Base-by-base conservation (phyloP, 2,797 vertebrate species). In the Spheniscus humboldti region DNA sequence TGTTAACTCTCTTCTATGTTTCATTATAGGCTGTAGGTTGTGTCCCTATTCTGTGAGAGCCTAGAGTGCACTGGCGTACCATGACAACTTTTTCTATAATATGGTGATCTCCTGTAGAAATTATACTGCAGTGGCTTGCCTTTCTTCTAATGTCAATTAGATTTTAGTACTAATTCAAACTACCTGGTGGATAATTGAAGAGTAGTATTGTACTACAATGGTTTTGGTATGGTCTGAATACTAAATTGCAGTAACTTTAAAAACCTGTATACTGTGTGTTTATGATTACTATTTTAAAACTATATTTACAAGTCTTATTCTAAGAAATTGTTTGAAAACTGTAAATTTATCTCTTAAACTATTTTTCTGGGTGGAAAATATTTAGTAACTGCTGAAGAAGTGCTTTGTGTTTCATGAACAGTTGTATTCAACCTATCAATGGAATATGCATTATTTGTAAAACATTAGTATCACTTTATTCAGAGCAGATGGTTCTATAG, bases 201-300 rank as follows among this genome's bases (percentile, higher is more conserved):
- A 98, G 88, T 97, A 97, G 96, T 91, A 95, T 98, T 97, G 68
- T 73, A 92, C 82, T 95, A 94, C 95, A 97, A 97, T 97, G 96
- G 97, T 98, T 98, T 98, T 99, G 98, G 98, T 99, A 98, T 99
- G 98, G 98, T 99, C 98, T 98, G 97, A 98, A 98, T 98, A 95
- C 96, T 98, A 98, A 96, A 96, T 97, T 91, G 93, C 87, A 67
- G 37, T 97, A 96, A 96, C 47, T 93, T 96, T 95, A 96, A 96
- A 95, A 97, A 92, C 86, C 83, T 98, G 89, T 98, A 93, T 97
- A 95, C 93, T 84, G 80, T 98, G 86, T 97, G 85, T 98, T 97
- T 98, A 86, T 98, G 91, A 96, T 98, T 96, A 97, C 88, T 97
- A 81, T 95, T 97, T 95, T 72, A 35, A 90, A 98, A 97, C 88